Conservation (phyloP, 2,113 vertebrate species). For the Nestor notabilis region DNA sequence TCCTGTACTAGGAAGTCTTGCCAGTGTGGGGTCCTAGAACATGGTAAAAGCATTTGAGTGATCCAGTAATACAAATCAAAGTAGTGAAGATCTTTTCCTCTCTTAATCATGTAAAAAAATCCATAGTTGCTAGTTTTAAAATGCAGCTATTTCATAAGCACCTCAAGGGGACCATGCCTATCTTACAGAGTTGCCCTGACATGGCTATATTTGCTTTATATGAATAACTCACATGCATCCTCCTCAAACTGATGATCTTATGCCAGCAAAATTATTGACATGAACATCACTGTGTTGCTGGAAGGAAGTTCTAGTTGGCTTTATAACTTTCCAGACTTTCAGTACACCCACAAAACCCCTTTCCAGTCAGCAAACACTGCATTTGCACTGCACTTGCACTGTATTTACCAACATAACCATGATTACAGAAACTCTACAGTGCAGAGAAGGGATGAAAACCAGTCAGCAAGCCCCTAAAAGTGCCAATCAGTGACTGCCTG, state of each 20-base stretch:
- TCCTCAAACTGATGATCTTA: background rate
- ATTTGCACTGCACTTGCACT: background rate
- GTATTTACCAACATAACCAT: background rate
- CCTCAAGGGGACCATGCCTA: background rate
- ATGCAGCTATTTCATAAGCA: background rate
- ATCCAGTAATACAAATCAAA: background rate
- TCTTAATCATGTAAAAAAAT: background rate
- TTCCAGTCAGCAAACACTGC: background rate
- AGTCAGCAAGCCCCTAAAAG: background rate
- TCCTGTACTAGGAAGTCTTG: background rate
- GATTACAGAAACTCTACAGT: background rate
- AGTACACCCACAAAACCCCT: background rate
- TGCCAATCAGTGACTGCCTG: background rate
- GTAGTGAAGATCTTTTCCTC: background rate
- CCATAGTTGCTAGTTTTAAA: background rate
- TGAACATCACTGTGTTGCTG: background rate
- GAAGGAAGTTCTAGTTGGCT: background rate
- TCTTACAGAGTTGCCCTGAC: accelerated
- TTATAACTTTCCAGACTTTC: too few species aligned
- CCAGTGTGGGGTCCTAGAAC: background rate
- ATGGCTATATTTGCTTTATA: background rate
- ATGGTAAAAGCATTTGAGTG: background rate
- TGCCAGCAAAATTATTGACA: background rate
- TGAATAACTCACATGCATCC: background rate
- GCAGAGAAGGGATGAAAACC: background rate